Base-by-base conservation (phyloP, 1,140 invertebrate genomes). In the Musca vetustissima region DNA sequence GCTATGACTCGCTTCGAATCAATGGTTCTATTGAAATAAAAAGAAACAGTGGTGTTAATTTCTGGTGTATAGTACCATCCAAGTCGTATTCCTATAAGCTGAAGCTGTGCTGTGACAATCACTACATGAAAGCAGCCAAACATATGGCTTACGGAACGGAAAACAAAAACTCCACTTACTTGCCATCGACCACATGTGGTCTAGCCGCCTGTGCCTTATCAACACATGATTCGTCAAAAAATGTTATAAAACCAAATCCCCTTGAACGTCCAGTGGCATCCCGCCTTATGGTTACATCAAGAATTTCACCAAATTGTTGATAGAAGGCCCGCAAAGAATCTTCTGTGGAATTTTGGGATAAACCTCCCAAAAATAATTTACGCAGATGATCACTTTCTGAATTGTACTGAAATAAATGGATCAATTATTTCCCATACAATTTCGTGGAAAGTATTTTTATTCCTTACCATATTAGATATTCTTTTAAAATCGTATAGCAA, bases 1-100 rank as follows among this genome's bases (percentile, higher is more conserved):
- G 98, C 97, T 52, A 98, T 93, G 9, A 97, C 98, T 75, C 96
- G 85, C 81, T 99, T 99, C 0, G 97, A 94, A 83, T 99, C 97
- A 0, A 99, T 96, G 67, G 95, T 91, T 71, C 96, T 87, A 64
- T 64, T 11, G 36, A 43, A 43, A 43, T 43, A 43, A 43, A 6
- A 43, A 8, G 11, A 7, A 13, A 43, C n/a, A 7, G 36, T 43
- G 2, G 13, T 9, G 36, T 2, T n/a, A n/a, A n/a, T n/a, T n/a
- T n/a, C n/a, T n/a, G n/a, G n/a, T n/a, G n/a, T n/a, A n/a, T n/a
- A n/a, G n/a, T n/a, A n/a, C n/a, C n/a, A n/a, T n/a, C n/a, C n/a
- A n/a, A n/a, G n/a, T n/a, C n/a, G n/a, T n/a, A n/a, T n/a, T n/a
- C n/a, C n/a, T n/a, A n/a, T n/a, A n/a, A n/a, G n/a, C n/a, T n/a